Evolutionary conservation across 2,113 vertebrate species (phyloP).

Genomic region (Prunella fulvescens): DNA sequence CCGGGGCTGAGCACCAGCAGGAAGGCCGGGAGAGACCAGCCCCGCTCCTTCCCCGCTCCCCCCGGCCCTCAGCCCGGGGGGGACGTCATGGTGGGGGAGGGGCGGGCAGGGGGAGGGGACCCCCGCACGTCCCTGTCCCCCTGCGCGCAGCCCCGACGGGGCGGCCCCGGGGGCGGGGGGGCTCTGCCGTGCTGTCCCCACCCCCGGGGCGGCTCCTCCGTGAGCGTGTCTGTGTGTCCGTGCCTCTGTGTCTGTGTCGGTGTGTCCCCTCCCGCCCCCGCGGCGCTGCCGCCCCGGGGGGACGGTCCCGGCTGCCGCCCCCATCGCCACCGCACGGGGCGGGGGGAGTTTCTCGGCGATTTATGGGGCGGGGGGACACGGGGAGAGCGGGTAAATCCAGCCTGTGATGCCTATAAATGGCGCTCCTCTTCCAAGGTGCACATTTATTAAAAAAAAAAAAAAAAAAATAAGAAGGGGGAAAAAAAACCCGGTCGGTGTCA

Average conservation of each 20-base stretch:
- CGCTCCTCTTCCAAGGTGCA: slow-evolving; percentile 72
- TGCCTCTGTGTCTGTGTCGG: not conserved
- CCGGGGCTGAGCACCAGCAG: not conserved
- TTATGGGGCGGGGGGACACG: not conserved
- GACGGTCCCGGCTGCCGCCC: not conserved
- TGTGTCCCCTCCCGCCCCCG: not conserved
- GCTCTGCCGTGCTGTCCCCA: slow-evolving; percentile 37
- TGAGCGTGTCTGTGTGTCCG: not conserved
- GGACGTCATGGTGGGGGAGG: slow-evolving; percentile 56
- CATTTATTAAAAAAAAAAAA: not conserved
- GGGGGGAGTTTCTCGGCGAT: not conserved
- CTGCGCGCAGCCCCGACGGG: not conserved
- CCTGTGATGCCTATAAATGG: slow-evolving; percentile 72
- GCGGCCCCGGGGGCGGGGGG: slow-evolving; percentile 1
- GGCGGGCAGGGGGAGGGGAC: slow-evolving; percentile 15
- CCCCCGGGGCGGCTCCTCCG: not conserved
- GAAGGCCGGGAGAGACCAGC: not conserved
- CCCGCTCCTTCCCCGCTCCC: not conserved
- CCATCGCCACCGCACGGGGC: not conserved
- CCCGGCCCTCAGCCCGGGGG: not conserved
- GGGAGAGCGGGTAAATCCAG: slow-evolving; percentile 52
- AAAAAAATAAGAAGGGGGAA: not conserved
- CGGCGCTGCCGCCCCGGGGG: not conserved
- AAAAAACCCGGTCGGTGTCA: slow-evolving; percentile 73
- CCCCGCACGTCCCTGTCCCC: not conserved